Percentiles rank a stretch among this genome's conserved stretches.
Conservation (phyloP, 1,140 invertebrate genomes). For the Diorhabda sublineata region DNA sequence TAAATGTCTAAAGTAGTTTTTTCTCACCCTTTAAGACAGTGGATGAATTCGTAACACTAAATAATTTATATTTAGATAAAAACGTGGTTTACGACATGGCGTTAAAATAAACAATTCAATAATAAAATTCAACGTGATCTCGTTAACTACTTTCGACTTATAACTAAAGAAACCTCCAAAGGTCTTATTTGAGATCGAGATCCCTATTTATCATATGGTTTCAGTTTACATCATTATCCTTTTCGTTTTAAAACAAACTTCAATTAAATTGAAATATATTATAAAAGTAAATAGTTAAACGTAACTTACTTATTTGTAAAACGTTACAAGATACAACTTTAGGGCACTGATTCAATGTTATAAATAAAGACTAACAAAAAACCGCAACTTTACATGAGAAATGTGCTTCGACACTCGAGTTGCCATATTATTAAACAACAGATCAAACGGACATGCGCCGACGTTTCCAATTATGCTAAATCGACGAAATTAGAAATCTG, state of each 20-base stretch:
- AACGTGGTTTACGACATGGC: too few relatives aligned
- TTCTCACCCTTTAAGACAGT: too few relatives aligned
- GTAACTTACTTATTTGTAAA: background rate
- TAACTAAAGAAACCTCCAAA: background rate
- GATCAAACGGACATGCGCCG: background rate
- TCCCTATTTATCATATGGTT: background rate
- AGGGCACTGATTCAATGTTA: background rate
- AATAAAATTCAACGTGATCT: too few relatives aligned
- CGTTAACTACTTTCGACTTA: too few relatives aligned
- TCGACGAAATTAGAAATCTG: background rate
- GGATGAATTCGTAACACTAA: too few relatives aligned
- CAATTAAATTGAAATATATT: background rate
- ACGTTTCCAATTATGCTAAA: background rate
- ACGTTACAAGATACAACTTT: background rate
- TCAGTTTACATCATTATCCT: constrained; percentile 2
- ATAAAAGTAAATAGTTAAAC: background rate
- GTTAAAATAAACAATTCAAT: too few relatives aligned
- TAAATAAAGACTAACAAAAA: background rate
- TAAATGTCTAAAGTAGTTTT: too few relatives aligned
- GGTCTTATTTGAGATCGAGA: background rate
- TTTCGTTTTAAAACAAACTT: background rate
- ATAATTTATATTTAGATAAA: too few relatives aligned
- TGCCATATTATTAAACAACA: constrained; percentile 2
- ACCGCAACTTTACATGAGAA: background rate
- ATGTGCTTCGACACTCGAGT: background rate